Evolutionary conservation across 2,888 invertebrate genomes (phyloP).

Genomic region (Gastracanthus pulcherrimus): DNA sequence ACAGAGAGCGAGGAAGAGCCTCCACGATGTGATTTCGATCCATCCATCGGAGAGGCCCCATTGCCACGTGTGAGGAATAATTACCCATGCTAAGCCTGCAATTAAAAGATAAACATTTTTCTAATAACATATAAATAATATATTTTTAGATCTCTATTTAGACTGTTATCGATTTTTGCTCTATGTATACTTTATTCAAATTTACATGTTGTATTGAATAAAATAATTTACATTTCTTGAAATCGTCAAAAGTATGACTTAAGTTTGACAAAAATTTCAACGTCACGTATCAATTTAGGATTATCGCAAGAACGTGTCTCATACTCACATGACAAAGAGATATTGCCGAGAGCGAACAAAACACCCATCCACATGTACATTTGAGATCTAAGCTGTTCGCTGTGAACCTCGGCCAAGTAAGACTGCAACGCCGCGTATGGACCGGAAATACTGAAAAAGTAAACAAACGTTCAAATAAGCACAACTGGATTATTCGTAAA

Average conservation of each 20-base stretch:
- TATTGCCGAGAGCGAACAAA: conserved; percentile 72
- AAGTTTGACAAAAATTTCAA: not conserved
- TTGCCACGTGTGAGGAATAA: conserved; percentile 83
- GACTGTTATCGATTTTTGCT: too few relatives aligned
- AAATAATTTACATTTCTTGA: too few relatives aligned
- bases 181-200: too few relatives aligned
- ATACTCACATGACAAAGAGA: conserved; percentile 81
- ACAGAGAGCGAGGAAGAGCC: conserved; percentile 82
- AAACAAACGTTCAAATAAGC: conserved; percentile 15
- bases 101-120: too few relatives aligned
- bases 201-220: too few relatives aligned
- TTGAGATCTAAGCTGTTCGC: conserved; percentile 69
- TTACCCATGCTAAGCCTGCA: conserved; percentile 83
- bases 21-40: conserved; percentile 81
- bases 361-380: conserved; percentile 74
- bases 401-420: conserved; percentile 73
- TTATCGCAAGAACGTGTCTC: conserved; percentile 38
- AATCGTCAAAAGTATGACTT: too few relatives aligned
- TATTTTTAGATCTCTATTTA: too few relatives aligned
- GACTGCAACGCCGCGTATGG: conserved; percentile 74
- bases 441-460: conserved; percentile 70
- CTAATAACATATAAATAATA: too few relatives aligned
- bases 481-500: not conserved
- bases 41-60: conserved; percentile 76
- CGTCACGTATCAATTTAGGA: not conserved